These are phyloP conservation scores for Drosophila orosa DNA, from an alignment of 1,140 invertebrate genomes.

Conservation along the genomic window DNA sequence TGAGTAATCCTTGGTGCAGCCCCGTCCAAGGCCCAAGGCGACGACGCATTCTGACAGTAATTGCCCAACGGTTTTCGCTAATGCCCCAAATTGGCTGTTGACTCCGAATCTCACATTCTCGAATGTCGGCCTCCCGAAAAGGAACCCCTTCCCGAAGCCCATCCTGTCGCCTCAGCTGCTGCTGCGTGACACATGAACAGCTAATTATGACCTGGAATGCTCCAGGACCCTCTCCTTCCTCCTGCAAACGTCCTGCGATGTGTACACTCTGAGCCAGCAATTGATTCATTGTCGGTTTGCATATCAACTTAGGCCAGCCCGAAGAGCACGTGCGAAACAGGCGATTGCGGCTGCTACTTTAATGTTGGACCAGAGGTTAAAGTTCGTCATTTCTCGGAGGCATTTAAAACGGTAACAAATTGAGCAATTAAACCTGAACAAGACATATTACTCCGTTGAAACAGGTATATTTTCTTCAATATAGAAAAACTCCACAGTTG, in stretches of 20 bases:
- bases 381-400: background rate
- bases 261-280: conserved; percentile 39
- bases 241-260: conserved; percentile 8
- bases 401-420: background rate
- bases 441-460: background rate
- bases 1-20: conserved; percentile 44
- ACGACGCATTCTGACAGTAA: conserved; percentile 69
- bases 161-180: conserved; percentile 22
- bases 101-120: conserved; percentile 73
- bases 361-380: background rate
- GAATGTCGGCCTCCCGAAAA: conserved; percentile 24
- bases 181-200: conserved; percentile 70
- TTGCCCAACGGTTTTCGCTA: conserved; percentile 80
- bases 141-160: conserved; percentile 10
- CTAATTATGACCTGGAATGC: conserved; percentile 65
- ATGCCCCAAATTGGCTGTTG: conserved; percentile 80
- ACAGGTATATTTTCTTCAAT: background rate
- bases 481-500: background rate
- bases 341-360: conserved; percentile 19
- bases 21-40: conserved; percentile 38
- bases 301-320: conserved; percentile 22
- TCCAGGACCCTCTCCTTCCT: conserved; percentile 15
- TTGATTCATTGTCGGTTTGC: conserved; percentile 69
- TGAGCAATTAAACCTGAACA: background rate
- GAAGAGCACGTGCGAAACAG: conserved; percentile 26